A percentile compares a stretch with the other conserved stretches of the same genome.
phyloP scores from a whole-genome alignment of 2,797 vertebrate species.

The Tenualosa ilisha region DNA sequence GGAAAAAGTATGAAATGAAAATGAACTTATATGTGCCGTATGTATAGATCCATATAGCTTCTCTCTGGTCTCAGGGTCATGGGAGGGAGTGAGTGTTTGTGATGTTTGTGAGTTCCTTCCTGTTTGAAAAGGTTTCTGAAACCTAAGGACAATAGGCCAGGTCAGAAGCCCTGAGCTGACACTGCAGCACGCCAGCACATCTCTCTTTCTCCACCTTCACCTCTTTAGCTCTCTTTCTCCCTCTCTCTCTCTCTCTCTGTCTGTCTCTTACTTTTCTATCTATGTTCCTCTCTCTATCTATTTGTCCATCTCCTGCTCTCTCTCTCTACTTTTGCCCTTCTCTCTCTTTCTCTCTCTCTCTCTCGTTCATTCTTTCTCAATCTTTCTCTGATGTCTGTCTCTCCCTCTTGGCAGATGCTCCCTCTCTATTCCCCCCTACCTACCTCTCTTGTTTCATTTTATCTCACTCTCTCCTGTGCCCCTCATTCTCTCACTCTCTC shows the following conservation, averaged over 20 bases:
- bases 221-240: neutral
- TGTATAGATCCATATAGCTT: too few relatives aligned
- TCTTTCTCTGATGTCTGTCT: too few relatives aligned
- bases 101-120: neutral
- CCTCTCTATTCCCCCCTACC: neutral
- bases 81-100: neutral
- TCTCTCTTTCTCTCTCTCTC: neutral
- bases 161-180: neutral
- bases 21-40: too few relatives aligned
- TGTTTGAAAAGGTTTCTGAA: constrained; percentile 27
- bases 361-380: neutral
- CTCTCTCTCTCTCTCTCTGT: neutral
- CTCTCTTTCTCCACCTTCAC: neutral
- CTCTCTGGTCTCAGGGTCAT: neutral
- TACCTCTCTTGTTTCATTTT: neutral
- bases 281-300: neutral
- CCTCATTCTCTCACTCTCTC: neutral
- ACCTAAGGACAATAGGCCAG: constrained; percentile 4
- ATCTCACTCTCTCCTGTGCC: neutral
- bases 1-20: too few relatives aligned
- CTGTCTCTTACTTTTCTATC: neutral
- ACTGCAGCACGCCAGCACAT: neutral
- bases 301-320: neutral
- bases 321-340: neutral
- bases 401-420: too few relatives aligned